Base-by-base conservation (phyloP, 2,888 invertebrate genomes). In the Chrysotoxum bicinctum region DNA sequence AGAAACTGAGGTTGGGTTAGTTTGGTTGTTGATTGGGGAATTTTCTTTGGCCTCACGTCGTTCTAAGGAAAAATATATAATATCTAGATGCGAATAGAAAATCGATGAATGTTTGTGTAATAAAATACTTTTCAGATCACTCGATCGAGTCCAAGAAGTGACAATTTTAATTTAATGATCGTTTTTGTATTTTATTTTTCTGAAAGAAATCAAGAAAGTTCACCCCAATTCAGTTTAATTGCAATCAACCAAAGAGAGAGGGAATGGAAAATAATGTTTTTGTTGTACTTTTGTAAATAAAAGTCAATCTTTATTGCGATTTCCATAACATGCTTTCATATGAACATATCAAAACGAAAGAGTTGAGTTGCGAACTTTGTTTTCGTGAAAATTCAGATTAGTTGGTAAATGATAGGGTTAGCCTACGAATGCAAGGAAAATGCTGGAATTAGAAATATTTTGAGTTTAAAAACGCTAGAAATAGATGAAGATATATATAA, bases 31-130 rank as follows among this genome's bases (percentile, higher is more conserved):
- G 64, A 50, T 50, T 79, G 75, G 79, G 79, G 84, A 84, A 76
- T 79, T 84, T 84, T 84, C 79, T 72, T 76, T 84, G 84, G 84
- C 84, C 84, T 84, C 84, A 84, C 84, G 79, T 79, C 79, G 75
- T 79, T 79, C 66, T 72, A 54, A 75, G 66, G 77, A 82, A 79
- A 84, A 79, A 48, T 21, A 8, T 37, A 43, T 40, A 68, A 21
- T 40, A 50, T 74, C 62, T 78, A 78, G 77, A 72, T 77, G 58
- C 68, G 50, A 64, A 32, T n/a, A 45, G 48, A 37, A 50, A 58
- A 40, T 30, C 52, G 64, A 45, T 64, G 45, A 66, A 30, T 74
- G 43, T 75, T 26, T 52, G 56, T 43, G 64, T 58, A 64, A 50
- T 30, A 52, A 62, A 77, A 82, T 62, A 48, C 56, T 68, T 77